These are phyloP conservation scores for Arvicanthis niloticus DNA, from an alignment of 2,113 vertebrate species.

Conservation along the genomic window DNA sequence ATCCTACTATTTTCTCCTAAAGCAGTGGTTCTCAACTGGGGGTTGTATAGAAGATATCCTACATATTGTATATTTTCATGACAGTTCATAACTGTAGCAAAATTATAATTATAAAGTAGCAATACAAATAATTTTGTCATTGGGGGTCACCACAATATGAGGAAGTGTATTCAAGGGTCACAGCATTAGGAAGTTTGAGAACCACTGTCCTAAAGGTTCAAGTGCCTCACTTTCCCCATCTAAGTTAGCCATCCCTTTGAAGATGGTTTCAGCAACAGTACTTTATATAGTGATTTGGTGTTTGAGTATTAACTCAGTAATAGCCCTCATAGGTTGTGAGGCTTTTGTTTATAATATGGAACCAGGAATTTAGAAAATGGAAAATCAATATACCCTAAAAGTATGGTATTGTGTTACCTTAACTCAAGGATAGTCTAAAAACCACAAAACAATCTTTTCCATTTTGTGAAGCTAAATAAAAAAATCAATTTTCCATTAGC, in stretches of 20 bases:
- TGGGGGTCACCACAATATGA: background rate
- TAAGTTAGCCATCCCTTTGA: background rate
- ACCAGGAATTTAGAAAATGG: slow-evolving; percentile 1
- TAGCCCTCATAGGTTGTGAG: background rate
- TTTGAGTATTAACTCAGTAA: background rate
- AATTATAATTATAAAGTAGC: background rate
- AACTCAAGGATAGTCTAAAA: slow-evolving; percentile 33
- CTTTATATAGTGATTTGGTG: background rate
- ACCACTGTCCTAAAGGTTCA: background rate
- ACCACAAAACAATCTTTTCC: background rate
- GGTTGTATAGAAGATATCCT: background rate
- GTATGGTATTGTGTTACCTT: background rate
- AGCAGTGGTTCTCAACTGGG: background rate
- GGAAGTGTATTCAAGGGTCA: background rate
- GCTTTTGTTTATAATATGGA: slow-evolving; percentile 29
- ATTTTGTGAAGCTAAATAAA: background rate
- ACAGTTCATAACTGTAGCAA: background rate
- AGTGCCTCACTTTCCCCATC: background rate
- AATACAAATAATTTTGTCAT: background rate
- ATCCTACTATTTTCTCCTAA: slow-evolving; percentile 41
- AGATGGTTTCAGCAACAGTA: background rate
- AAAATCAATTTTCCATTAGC: background rate
- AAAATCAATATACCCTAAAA: background rate
- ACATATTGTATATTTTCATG: background rate
- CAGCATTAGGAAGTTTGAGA: background rate